Base-by-base conservation (phyloP, 2,888 invertebrate species). In the Stenodema calcarata region DNA sequence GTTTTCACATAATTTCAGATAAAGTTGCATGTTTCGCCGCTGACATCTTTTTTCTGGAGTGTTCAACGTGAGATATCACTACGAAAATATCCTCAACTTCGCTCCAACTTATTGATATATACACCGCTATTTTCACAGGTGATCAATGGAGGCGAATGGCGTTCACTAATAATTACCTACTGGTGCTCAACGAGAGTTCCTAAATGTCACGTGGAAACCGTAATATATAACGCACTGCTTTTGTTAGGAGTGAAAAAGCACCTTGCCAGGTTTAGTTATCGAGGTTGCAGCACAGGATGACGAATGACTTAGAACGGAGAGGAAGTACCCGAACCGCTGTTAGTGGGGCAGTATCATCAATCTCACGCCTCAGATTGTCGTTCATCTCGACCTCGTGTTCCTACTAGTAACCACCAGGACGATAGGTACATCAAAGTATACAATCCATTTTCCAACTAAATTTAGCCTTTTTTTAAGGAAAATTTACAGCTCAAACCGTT, bases 301-400 rank as follows among this genome's bases (percentile, higher is more conserved):
- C 80, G 47, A 80, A 80, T 80, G 80, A 80, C 42, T 44, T 14
- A 30, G 11, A 28, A 23, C 42, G 27, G 78, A 54, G 50, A 80
- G 80, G 47, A 79, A 50, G 50, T 18, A 11, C 80, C 80, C 80
- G 28, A 44, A 28, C 80, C 47, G 80, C 80, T 54, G 80, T 18
- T 47, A 79, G 80, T 30, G 80, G 30, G 50, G 80, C 80, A 50
- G 50, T n/a, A 80, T 50, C 54, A 80, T 80, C 28, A 80, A 80
- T 80, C 80, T 80, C 54, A 12, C 16, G 11, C 80, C 50, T 27
- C 30, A 28, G 54, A 54, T 23, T 14, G 80, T 80, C 50, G 54
- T 80, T 80, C 80, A 80, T 50, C 80, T 30, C 80, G 54, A 27
- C 44, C 78, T 44, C 23, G 23, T 16, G 18, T 44, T 78, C 78